Base-by-base conservation (phyloP, 2,113 vertebrate species). In the Centropristis striata region DNA sequence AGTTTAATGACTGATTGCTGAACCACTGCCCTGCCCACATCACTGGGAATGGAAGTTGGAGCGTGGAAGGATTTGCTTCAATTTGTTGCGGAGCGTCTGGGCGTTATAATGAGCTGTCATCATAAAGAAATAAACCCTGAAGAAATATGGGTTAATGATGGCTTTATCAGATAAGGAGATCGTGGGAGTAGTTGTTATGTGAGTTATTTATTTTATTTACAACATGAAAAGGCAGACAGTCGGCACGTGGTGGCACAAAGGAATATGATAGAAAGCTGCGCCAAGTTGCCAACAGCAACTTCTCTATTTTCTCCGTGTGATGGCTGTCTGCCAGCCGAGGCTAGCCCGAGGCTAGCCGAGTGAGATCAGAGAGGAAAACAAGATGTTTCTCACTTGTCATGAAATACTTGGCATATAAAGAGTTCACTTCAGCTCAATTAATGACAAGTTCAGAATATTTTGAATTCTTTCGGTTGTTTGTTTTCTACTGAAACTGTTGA, bases 241-340 rank as follows among this genome's bases (percentile, higher is more conserved):
- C 50, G 54, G 28, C 67, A 53, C 4, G 25, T 64, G 64, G 58
- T 23, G 5, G 2, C 51, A 69, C 55, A 71, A 75, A 71, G 10
- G 41, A 77, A 39, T 2, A 41, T 5, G n/a, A 75, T 4, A 25
- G 25, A 28, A 49, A 71, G 1, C n/a, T 0, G 8, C n/a, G 42
- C 25, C 57, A 63, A 80, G 18, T 11, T 66, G 71, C 18, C 50
- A 53, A 47, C 23, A 32, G 37, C 13, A 32, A 28, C 23, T 49
- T 53, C 6, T 74, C 55, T 60, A 18, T 57, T 42, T 55, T 80
- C 2, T 61, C 2, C 1, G 8, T 12, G 27, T 32, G 2, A 10
- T 63, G 72, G 81, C 71, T 66, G 74, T 32, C 39, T 84, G 83
- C 47, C 73, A 67, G 71, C 51, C 18, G 44, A 28, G 5, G 6